Conservation (phyloP, 2,888 invertebrate species). For the Eristalinus sepulchralis region DNA sequence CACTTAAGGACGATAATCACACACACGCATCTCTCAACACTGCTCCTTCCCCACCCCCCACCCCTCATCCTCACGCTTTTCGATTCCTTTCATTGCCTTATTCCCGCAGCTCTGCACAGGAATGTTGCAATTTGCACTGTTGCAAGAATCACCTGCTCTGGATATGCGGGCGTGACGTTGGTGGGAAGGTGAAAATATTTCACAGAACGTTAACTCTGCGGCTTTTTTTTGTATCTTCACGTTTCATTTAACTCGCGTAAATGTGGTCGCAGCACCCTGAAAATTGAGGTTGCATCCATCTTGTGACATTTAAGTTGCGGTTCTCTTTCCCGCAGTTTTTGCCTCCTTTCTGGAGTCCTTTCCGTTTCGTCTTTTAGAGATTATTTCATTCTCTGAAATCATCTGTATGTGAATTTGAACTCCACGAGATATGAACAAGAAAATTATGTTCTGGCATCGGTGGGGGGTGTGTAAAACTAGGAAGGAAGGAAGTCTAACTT, state of each 20-base stretch:
- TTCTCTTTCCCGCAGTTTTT: background rate
- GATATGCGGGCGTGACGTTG: background rate
- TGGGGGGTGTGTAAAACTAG: conserved; percentile 11
- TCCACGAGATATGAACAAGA: conserved; percentile 56
- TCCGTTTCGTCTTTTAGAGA: conserved; percentile 28
- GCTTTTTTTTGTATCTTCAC: conserved; percentile 62
- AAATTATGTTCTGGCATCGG: conserved; percentile 29
- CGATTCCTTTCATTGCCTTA: too few species aligned
- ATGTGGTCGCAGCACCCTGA: conserved; percentile 63
- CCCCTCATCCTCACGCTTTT: background rate
- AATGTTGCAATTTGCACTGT: conserved; percentile 49
- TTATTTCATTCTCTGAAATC: conserved; percentile 48
- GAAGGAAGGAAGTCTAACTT: conserved; percentile 28
- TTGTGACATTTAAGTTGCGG: conserved; percentile 67
- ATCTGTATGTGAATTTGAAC: conserved; percentile 61
- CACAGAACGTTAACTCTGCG: conserved; percentile 65
- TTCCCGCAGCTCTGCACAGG: conserved; percentile 3
- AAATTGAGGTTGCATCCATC: conserved; percentile 65
- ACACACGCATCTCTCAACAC: background rate
- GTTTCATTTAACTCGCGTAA: conserved; percentile 70
- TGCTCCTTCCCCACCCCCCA: background rate
- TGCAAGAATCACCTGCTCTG: conserved; percentile 48
- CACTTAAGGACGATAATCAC: conserved; percentile 65
- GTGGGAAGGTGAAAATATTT: conserved; percentile 65
- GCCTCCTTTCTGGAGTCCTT: conserved; percentile 11